phyloP scores from a whole-genome alignment of 92 coral and sea anemone genomes.

The Bergia puertoricense region DNA sequence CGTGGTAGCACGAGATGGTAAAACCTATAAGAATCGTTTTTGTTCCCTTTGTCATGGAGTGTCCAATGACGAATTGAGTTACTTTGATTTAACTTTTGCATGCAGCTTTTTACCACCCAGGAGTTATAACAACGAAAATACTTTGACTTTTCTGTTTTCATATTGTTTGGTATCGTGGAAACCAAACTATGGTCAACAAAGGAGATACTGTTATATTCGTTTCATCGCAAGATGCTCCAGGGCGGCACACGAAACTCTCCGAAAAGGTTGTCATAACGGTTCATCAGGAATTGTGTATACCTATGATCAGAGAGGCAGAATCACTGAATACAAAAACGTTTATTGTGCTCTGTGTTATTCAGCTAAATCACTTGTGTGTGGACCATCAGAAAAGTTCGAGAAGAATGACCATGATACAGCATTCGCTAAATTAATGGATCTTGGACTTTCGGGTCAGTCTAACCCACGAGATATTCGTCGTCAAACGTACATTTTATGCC shows the following conservation, averaged over 20 bases:
- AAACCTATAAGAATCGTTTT: too few relatives aligned
- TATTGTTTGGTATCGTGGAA: not conserved
- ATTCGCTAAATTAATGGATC: not conserved
- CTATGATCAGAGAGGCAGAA: not conserved
- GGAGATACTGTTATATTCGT: not conserved
- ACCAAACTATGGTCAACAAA: not conserved
- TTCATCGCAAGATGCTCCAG: too few relatives aligned
- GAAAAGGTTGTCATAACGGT: too few relatives aligned
- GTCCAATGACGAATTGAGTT: too few relatives aligned
- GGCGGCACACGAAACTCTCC: too few relatives aligned
- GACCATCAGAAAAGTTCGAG: too few relatives aligned
- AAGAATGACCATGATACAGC: too few relatives aligned
- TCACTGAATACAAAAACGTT: slow-evolving; percentile 26
- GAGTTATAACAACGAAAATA: not conserved
- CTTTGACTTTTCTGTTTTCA: not conserved
- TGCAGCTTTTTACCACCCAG: not conserved
- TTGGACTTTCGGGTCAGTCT: not conserved
- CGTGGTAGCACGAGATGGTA: too few relatives aligned
- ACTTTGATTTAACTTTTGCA: not conserved
- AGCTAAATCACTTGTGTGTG: too few relatives aligned
- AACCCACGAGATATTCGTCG: not conserved
- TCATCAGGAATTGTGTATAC: too few relatives aligned
- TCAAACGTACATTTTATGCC: slow-evolving; percentile 3
- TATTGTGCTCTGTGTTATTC: too few relatives aligned
- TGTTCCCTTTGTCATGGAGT: too few relatives aligned